Evolutionary conservation across 2,888 invertebrate genomes (phyloP), one percentile per base, ranked within the genome.

Genomic region (Oscheius onirici): DNA sequence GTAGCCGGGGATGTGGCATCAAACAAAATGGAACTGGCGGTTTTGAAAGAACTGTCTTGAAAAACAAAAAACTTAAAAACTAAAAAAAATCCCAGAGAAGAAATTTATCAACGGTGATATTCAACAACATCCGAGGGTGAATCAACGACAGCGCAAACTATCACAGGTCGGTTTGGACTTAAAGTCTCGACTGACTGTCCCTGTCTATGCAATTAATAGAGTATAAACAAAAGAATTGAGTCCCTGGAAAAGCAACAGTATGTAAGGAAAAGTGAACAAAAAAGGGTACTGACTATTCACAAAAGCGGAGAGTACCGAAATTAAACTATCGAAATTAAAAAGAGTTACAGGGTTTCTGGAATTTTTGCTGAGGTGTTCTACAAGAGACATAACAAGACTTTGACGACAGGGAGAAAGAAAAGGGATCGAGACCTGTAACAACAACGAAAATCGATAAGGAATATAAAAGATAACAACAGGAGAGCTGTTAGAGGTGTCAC

Each of bases 81-180:
- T 11, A 43, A 43, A 43, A 43, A 43, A 15, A 43, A 43, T 58
- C 58, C 58, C 58, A 58, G 58, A 40, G 22, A 61, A 63, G 20
- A 63, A 49, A 63, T 63, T 63, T 63, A 63, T 63, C 49, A 63
- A 63, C 46, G 24, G 58, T 44, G 46, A 63, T 26, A n/a, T 63
- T 63, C 63, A 63, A 63, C 63, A 63, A 63, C 63, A 28, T 63
- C 63, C 63, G 46, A 49, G 63, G 63, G 24, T 46, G 17, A 58
- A 46, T 49, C 63, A 63, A 49, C 26, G 34, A 49, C 17, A 58
- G 58, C 13, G 24, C 34, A 20, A 41, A 43, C 58, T 58, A 58
- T 20, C 58, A 41, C 58, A 40, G 41, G 40, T 24, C 40, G n/a
- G 34, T 8, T 34, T 34, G 34, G 34, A 34, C 34, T 34, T 8